phyloP scores from a whole-genome alignment of 1,140 invertebrate species.

The Andrena cerasifolii region DNA sequence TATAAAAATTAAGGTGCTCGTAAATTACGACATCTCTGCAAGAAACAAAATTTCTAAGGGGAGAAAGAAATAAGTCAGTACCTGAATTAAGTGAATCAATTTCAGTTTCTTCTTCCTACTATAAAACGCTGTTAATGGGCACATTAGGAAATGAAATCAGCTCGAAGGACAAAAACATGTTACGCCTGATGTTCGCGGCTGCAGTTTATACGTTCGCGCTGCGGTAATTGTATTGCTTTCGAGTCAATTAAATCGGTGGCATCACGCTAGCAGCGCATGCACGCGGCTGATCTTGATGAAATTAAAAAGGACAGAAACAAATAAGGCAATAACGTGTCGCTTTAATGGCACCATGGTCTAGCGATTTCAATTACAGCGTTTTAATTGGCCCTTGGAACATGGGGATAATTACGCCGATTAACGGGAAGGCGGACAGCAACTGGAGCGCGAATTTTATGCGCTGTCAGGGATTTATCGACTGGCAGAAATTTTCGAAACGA shows the following conservation, averaged over 20 bases:
- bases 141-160: background rate
- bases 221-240: background rate
- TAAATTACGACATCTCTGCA: too few relatives aligned
- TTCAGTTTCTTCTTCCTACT: too few relatives aligned
- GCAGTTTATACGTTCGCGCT: background rate
- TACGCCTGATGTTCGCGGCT: background rate
- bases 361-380: slow-evolving; percentile 46
- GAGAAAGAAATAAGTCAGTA: too few relatives aligned
- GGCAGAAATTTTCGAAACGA: background rate
- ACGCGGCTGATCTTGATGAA: background rate
- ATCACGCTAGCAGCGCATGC: too few relatives aligned
- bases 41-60: too few relatives aligned
- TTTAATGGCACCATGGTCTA: slow-evolving; percentile 44
- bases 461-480: slow-evolving; percentile 9
- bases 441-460: slow-evolving; percentile 45
- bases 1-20: too few relatives aligned
- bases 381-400: slow-evolving; percentile 37
- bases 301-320: slow-evolving; percentile 36
- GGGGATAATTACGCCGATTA: slow-evolving; percentile 36
- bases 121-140: too few relatives aligned
- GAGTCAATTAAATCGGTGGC: background rate
- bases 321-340: slow-evolving; percentile 45
- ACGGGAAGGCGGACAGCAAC: slow-evolving; percentile 28
- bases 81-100: too few relatives aligned
- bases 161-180: background rate